Percentiles rank a stretch among this genome's conserved stretches.
These are phyloP conservation scores for Lateolabrax maculatus DNA, from an alignment of 2,797 vertebrate genomes.

Conservation along the genomic window DNA sequence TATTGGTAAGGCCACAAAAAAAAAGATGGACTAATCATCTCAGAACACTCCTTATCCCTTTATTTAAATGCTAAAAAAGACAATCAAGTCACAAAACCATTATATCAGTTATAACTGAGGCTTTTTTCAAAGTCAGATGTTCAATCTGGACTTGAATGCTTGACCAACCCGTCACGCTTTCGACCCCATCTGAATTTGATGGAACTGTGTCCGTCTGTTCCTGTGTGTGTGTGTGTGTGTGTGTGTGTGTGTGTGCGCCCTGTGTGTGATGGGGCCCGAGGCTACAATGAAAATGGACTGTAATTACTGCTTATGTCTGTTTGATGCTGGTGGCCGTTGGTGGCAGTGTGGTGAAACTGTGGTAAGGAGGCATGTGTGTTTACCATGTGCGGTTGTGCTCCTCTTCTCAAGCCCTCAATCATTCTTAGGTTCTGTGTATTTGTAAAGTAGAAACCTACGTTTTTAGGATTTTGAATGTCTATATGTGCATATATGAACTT, in stretches of 20 bases:
- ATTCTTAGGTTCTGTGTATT: slow-evolving; percentile 11
- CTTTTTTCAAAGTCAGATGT: slow-evolving; percentile 12
- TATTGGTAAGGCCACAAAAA: slow-evolving; percentile 4
- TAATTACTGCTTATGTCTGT: slow-evolving; percentile 53
- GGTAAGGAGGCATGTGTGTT: slow-evolving; percentile 46
- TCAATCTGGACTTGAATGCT: slow-evolving; percentile 1
- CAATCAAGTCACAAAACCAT: background rate
- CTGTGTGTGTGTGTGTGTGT: background rate
- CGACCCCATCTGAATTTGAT: slow-evolving; percentile 28
- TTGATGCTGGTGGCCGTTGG: slow-evolving; percentile 32
- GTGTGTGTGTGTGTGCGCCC: background rate
- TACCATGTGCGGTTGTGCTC: slow-evolving; percentile 52
- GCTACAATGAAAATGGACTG: slow-evolving; percentile 35
- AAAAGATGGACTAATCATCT: background rate
- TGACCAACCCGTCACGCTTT: slow-evolving; percentile 15
- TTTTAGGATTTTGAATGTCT: background rate
- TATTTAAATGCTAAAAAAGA: slow-evolving; percentile 24
- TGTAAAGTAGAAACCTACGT: background rate
- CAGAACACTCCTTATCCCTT: background rate
- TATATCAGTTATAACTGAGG: background rate
- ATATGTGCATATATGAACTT: background rate
- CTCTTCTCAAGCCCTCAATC: slow-evolving; percentile 41
- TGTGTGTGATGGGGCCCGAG: slow-evolving; percentile 13
- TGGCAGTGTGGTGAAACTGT: slow-evolving; percentile 47
- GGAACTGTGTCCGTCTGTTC: slow-evolving; percentile 16